A percentile compares a stretch with the other conserved stretches of the same genome.
Evolutionary conservation across 2,888 invertebrate genomes (phyloP).

Genomic region (Hybos culiciformis): DNA sequence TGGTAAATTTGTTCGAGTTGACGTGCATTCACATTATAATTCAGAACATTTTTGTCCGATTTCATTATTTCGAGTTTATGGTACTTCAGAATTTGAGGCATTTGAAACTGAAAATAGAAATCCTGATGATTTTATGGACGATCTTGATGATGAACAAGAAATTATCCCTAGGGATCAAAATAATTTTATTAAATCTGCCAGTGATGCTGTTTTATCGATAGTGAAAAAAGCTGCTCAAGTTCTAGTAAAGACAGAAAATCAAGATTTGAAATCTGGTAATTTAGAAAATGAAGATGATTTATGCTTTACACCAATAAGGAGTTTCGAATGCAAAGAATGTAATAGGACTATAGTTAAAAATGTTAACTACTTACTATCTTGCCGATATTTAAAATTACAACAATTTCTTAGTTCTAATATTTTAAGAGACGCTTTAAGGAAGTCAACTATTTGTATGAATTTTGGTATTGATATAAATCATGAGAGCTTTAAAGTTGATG

Average conservation of each 20-base stretch:
- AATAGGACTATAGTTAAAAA: conserved; percentile 53
- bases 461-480: conserved; percentile 44
- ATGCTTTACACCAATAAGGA: conserved; percentile 58
- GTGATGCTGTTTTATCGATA: conserved; percentile 82
- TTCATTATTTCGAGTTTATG: conserved; percentile 87
- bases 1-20: conserved; percentile 80
- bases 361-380: conserved; percentile 61
- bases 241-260: conserved; percentile 58
- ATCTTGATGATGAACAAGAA: conserved; percentile 43
- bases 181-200: conserved; percentile 72
- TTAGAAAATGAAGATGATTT: conserved; percentile 19
- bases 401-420: conserved; percentile 46
- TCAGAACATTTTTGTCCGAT: conserved; percentile 96
- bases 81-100: conserved; percentile 85
- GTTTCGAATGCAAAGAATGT: conserved; percentile 62
- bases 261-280: conserved; percentile 24
- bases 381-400: conserved; percentile 47
- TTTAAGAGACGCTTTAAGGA: conserved; percentile 45
- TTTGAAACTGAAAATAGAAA: conserved; percentile 66
- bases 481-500: no score
- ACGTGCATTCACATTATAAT: conserved; percentile 88
- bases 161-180: conserved; percentile 43
- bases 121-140: conserved; percentile 51
- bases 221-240: conserved; percentile 85
- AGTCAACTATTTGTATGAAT: conserved; percentile 45